A percentile compares a stretch with the other conserved stretches of the same genome.
Evolutionary conservation across 1,140 invertebrate genomes (phyloP).

Genomic region (Drosophila lacteicornis): DNA sequence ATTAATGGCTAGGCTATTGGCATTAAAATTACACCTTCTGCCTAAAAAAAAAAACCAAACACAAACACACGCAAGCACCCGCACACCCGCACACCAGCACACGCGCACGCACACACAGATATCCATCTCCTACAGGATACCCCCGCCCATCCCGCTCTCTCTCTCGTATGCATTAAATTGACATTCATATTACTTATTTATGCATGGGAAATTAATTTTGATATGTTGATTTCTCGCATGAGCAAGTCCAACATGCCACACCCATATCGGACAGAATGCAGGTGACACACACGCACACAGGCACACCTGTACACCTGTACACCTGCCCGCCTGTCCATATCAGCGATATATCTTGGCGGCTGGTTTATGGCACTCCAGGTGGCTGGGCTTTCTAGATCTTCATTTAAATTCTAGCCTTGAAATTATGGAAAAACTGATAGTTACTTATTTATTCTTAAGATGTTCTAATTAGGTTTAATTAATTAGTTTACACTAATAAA

Average conservation of each 20-base stretch:
- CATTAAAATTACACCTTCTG: slow-evolving; percentile 73
- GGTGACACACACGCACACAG: slow-evolving; percentile 17
- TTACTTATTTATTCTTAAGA: no score
- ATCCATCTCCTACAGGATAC: slow-evolving; percentile 4
- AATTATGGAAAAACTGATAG: no score
- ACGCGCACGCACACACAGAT: background rate
- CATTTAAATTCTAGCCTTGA: no score
- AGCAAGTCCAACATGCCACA: slow-evolving; percentile 61
- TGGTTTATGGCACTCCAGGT: slow-evolving; percentile 1
- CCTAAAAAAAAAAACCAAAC: slow-evolving; percentile 1
- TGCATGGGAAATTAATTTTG: slow-evolving; percentile 82
- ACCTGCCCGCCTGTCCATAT: background rate
- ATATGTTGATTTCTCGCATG: slow-evolving; percentile 81
- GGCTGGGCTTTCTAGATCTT: no score
- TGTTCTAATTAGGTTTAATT: no score
- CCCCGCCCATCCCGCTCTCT: slow-evolving; percentile 1
- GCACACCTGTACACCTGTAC: background rate
- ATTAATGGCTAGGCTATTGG: slow-evolving; percentile 73
- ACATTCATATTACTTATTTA: slow-evolving; percentile 83
- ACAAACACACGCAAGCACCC: background rate
- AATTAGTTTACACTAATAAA: no score
- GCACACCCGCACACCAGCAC: background rate
- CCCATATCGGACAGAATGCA: slow-evolving; percentile 19
- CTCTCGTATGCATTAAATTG: slow-evolving; percentile 73
- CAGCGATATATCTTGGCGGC: background rate